Evolutionary conservation across 2,113 vertebrate species (phyloP).

Genomic region (Brienomyrus brachyistius): DNA sequence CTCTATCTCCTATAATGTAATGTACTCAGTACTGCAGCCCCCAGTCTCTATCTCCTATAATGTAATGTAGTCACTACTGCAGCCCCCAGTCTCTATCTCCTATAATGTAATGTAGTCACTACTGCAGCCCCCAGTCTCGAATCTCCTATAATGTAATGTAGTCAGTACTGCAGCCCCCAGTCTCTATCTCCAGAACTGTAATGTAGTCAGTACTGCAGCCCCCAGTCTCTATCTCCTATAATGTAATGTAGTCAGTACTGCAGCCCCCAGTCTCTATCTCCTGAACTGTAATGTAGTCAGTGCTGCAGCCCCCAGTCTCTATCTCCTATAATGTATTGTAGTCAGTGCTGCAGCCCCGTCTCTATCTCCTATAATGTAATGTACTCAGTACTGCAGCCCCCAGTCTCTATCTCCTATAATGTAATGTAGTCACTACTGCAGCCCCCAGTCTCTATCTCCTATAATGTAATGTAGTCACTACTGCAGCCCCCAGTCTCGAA

Average conservation of each 20-base stretch:
- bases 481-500: neutral
- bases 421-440: neutral
- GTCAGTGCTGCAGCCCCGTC: neutral
- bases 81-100: neutral
- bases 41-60: neutral
- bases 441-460: neutral
- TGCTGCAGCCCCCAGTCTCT: neutral
- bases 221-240: neutral
- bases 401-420: neutral
- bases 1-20: neutral
- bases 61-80: neutral
- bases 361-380: neutral
- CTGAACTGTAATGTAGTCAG: neutral
- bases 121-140: neutral
- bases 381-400: neutral
- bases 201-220: neutral
- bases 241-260: neutral
- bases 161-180: neutral
- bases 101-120: neutral
- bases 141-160: neutral
- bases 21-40: neutral
- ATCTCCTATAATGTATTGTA: neutral
- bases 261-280: neutral
- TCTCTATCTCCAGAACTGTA: neutral
- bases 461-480: neutral